Evolutionary conservation across 2,888 invertebrate genomes (phyloP).

Genomic region (Cephalotes varians): DNA sequence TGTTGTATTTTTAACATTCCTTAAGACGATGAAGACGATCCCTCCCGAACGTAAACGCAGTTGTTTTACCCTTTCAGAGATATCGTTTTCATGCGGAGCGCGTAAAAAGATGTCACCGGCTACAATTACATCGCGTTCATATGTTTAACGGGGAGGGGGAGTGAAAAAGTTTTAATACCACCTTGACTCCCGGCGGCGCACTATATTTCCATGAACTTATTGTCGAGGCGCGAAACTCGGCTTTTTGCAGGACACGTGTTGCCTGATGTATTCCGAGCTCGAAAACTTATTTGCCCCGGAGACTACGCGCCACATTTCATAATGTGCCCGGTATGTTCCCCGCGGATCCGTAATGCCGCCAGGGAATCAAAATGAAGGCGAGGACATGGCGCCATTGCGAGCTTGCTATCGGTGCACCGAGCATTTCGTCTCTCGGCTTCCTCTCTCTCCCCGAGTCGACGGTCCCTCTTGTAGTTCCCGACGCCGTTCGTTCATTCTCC

Average conservation of each 20-base stretch:
- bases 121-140: slow-evolving; percentile 73
- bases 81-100: slow-evolving; percentile 2
- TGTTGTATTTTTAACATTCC: slow-evolving; percentile 4
- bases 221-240: slow-evolving; percentile 77
- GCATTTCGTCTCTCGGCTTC: slow-evolving; percentile 2
- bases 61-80: background rate
- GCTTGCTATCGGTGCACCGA: slow-evolving; percentile 29
- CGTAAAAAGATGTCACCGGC: slow-evolving; percentile 41
- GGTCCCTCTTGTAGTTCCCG: slow-evolving; percentile 10
- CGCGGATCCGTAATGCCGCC: slow-evolving; percentile 65
- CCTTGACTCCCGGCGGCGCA: slow-evolving; percentile 74
- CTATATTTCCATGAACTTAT: slow-evolving; percentile 83
- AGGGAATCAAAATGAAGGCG: slow-evolving; percentile 74
- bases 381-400: slow-evolving; percentile 48
- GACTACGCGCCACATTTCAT: slow-evolving; percentile 76
- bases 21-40: background rate
- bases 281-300: slow-evolving; percentile 81
- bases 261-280: slow-evolving; percentile 79
- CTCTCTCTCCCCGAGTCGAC: background rate
- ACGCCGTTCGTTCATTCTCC: slow-evolving; percentile 2
- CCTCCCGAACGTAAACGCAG: background rate
- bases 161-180: slow-evolving; percentile 81
- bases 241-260: slow-evolving; percentile 83
- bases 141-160: slow-evolving; percentile 71
- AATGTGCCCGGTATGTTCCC: slow-evolving; percentile 74